phyloP scores from a whole-genome alignment of 2,888 invertebrate species.

The Parelbella ahira region DNA sequence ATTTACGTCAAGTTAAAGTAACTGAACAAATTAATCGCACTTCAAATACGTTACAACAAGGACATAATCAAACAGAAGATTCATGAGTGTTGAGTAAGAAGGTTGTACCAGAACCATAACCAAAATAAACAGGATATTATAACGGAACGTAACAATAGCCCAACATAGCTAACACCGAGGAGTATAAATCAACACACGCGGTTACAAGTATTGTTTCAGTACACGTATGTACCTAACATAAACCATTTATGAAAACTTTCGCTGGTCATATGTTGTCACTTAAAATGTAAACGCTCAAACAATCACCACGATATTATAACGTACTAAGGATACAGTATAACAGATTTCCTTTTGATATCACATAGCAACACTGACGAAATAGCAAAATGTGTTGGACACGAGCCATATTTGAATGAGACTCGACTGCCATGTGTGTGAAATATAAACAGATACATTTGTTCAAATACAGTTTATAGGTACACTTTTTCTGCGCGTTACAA shows the following conservation, averaged over 20 bases:
- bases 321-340: background rate
- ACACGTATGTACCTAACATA: slow-evolving; percentile 13
- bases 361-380: slow-evolving; percentile 3
- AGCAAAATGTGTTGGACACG: too few relatives aligned
- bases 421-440: slow-evolving; percentile 5
- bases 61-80: too few relatives aligned
- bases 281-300: slow-evolving; percentile 7
- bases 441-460: too few relatives aligned
- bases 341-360: background rate
- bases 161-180: background rate
- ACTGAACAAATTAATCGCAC: too few relatives aligned
- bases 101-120: background rate
- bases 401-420: background rate
- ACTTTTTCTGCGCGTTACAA: too few relatives aligned
- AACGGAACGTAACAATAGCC: slow-evolving; percentile 3
- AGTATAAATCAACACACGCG: slow-evolving; percentile 8
- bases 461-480: too few relatives aligned
- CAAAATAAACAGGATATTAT: background rate
- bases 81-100: too few relatives aligned
- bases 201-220: slow-evolving; percentile 8
- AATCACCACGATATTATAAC: slow-evolving; percentile 5
- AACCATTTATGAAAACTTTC: slow-evolving; percentile 15
- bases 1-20: too few relatives aligned
- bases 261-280: slow-evolving; percentile 15
- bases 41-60: too few relatives aligned